These are phyloP conservation scores for Toxostoma redivivum DNA, from an alignment of 2,113 vertebrate species.

Conservation along the genomic window DNA sequence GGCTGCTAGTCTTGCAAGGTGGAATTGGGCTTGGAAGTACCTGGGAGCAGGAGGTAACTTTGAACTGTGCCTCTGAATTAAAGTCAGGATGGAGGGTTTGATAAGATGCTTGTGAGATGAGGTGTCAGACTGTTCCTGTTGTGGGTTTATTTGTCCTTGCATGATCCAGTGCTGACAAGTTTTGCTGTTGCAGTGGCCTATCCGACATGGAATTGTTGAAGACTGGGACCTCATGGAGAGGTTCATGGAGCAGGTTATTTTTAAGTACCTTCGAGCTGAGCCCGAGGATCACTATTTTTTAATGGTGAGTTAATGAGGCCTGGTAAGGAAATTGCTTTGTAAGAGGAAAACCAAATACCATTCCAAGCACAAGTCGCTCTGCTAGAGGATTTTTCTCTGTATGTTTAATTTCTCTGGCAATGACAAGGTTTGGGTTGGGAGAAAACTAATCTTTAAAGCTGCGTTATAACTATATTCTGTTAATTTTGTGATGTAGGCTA, in stretches of 20 bases:
- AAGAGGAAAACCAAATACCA: not conserved
- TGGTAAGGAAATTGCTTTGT: not conserved
- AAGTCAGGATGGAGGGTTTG: not conserved
- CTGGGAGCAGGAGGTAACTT: not conserved
- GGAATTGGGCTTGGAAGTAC: not conserved
- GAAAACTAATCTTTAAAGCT: not conserved
- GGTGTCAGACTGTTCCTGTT: not conserved
- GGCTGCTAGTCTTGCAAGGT: not conserved
- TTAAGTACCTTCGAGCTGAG: slow-evolving; percentile 86
- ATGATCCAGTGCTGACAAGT: not conserved
- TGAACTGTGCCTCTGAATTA: not conserved
- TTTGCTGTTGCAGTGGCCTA: slow-evolving; percentile 74
- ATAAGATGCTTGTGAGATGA: not conserved
- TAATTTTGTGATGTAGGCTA: not conserved
- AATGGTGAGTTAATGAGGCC: slow-evolving; percentile 74
- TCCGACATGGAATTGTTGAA: slow-evolving; percentile 81
- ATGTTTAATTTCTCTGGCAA: not conserved
- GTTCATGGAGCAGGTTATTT: slow-evolving; percentile 89
- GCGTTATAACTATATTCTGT: not conserved
- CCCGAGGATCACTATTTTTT: slow-evolving; percentile 89
- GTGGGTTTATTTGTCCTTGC: not conserved
- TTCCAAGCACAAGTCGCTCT: not conserved
- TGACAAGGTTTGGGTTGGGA: not conserved
- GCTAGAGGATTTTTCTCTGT: not conserved
- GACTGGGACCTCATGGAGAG: slow-evolving; percentile 92